Conservation (phyloP, 2,113 vertebrate species). For the Cettia cetti region DNA sequence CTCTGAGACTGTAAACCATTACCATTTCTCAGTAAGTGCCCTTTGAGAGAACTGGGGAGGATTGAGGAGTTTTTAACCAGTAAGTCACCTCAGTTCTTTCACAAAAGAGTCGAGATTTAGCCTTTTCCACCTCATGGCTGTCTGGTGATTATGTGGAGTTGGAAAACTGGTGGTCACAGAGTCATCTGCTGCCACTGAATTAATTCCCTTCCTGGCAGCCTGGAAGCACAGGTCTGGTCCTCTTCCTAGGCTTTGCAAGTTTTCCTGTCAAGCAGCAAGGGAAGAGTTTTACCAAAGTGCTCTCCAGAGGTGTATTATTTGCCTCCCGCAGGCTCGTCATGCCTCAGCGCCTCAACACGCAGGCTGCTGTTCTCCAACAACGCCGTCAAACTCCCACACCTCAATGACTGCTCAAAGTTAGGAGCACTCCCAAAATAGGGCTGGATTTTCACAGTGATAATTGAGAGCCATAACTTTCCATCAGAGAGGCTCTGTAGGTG, state of each 20-base stretch:
- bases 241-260: neutral
- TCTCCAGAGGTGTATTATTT: neutral
- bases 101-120: neutral
- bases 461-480: slow-evolving; percentile 52
- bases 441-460: slow-evolving; percentile 44
- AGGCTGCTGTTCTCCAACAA: neutral
- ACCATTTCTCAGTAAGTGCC: slow-evolving; percentile 33
- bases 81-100: neutral
- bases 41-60: slow-evolving; percentile 38
- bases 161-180: neutral
- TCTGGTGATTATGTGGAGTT: rapidly evolving
- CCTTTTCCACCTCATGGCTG: neutral
- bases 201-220: neutral
- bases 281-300: neutral
- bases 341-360: neutral
- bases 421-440: slow-evolving; percentile 34
- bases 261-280: neutral
- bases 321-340: neutral
- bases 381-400: neutral
- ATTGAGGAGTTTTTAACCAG: slow-evolving; percentile 14
- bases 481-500: slow-evolving; percentile 19
- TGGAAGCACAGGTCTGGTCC: neutral
- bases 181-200: neutral
- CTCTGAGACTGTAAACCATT: slow-evolving; percentile 29
- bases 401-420: neutral